Evolutionary conservation across 2,113 vertebrate species (phyloP).

Genomic region (Chaenogobius annularis): DNA sequence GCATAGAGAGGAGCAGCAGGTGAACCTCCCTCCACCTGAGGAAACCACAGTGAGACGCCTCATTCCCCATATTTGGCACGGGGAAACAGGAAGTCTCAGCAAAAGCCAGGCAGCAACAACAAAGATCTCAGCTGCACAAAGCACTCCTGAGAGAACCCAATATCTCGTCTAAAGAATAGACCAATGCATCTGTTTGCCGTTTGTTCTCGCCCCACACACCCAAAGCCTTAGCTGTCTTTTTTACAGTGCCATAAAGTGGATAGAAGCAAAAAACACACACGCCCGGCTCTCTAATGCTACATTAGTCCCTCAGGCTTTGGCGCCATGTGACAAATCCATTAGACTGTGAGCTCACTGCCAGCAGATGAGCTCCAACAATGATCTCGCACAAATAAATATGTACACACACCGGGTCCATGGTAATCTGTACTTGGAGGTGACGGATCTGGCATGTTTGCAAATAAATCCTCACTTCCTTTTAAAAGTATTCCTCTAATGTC

Average conservation of each 20-base stretch:
- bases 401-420: slow-evolving; percentile 38
- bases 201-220: slow-evolving; percentile 56
- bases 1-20: slow-evolving; percentile 51
- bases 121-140: slow-evolving; percentile 63
- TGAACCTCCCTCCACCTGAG: slow-evolving; percentile 58
- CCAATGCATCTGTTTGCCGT: slow-evolving; percentile 56
- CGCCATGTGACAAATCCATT: slow-evolving; percentile 42
- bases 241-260: slow-evolving; percentile 12
- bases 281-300: slow-evolving; percentile 30
- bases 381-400: slow-evolving; percentile 47
- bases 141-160: slow-evolving; percentile 46
- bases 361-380: slow-evolving; percentile 47
- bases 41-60: slow-evolving; percentile 51
- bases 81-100: slow-evolving; percentile 66
- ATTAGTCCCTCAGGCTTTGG: slow-evolving; percentile 40
- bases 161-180: slow-evolving; percentile 49
- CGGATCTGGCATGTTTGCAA: slow-evolving; percentile 53
- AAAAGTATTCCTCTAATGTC: slow-evolving; percentile 36
- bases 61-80: slow-evolving; percentile 59
- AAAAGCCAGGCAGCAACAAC: slow-evolving; percentile 62
- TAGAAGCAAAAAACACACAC: slow-evolving; percentile 32
- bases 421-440: slow-evolving; percentile 64
- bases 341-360: slow-evolving; percentile 30
- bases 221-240: slow-evolving; percentile 18
- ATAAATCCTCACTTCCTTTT: slow-evolving; percentile 45